Evolutionary conservation across 2,113 vertebrate species (phyloP), one percentile per base, ranked within the genome.

Genomic region (Pionites leucogaster): DNA sequence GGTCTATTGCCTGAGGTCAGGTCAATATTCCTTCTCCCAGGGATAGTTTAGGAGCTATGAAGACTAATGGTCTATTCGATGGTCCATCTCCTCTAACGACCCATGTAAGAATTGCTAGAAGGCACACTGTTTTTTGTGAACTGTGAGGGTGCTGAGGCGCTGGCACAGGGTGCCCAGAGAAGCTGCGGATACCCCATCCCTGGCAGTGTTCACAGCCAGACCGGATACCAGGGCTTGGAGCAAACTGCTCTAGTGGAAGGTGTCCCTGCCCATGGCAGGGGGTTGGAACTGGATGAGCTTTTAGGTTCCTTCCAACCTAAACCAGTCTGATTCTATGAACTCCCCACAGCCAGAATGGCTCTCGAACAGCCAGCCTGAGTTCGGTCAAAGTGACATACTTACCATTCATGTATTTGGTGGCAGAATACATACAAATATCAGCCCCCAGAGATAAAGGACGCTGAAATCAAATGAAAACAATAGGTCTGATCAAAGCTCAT

Each of bases 371-470:
- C 71, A 84, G 29, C 31, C 24, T 10, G 46, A 49, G 37, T 1
- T 10, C 10, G 6, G 28, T 1, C 24, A 22, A 49, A 18, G 35
- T 28, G 17, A 1, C 18, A 13, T n/a, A 86, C 98, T 97, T 98
- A 99, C 99, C 99, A 4, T 99, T 99, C 97, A 99, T 99, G 88
- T 99, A 99, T 70, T 99, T 99, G 87, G 99, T 99, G 57, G 99
- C 99, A 52, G 99, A 99, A 88, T 98, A 98, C 99, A 99, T 98
- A 89, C 99, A 99, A 72, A 99, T 98, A 87, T 99, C 99, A 55
- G 99, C 99, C 95, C 99, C 99, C 72, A 99, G 97, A 63, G 99
- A 96, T 89, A 99, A 94, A 76, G 99, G 99, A 59, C 99, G 98
- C 99, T 99, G 92, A 82, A 98, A 97, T 1, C 17, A 68, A 83